Percentiles rank a stretch among this genome's conserved stretches.
Evolutionary conservation across 2,113 vertebrate species (phyloP).

Genomic region (Spilogale gracilis): DNA sequence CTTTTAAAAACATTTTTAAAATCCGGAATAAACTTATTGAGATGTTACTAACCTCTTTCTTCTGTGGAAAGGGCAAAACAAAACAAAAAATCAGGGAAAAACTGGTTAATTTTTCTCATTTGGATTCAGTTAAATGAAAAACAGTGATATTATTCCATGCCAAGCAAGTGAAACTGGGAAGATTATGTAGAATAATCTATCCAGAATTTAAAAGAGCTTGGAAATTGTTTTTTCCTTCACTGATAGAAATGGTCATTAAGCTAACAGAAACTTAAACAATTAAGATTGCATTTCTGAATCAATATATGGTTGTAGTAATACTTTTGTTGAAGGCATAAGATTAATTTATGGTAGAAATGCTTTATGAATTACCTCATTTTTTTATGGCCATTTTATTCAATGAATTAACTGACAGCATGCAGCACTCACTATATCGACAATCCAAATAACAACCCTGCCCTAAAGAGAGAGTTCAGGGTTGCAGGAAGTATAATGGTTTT

Average conservation of each 20-base stretch:
- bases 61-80: background rate
- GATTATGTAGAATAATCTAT: background rate
- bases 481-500: background rate
- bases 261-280: background rate
- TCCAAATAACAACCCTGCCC: background rate
- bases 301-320: background rate
- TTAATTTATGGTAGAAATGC: background rate
- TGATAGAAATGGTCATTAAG: background rate
- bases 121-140: slow-evolving; percentile 2
- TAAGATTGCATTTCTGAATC: background rate
- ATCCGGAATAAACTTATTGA: background rate
- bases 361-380: background rate
- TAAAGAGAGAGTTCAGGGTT: background rate
- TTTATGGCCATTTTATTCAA: background rate
- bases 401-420: background rate
- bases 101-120: background rate
- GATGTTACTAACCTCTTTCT: background rate
- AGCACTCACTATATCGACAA: background rate
- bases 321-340: background rate
- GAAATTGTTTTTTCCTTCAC: background rate
- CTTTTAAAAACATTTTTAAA: background rate
- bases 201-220: background rate
- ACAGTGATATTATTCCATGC: background rate
- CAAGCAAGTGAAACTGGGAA: background rate
- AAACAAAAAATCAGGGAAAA: background rate